phyloP scores from a whole-genome alignment of 2,113 vertebrate species.

The Suricata suricatta region DNA sequence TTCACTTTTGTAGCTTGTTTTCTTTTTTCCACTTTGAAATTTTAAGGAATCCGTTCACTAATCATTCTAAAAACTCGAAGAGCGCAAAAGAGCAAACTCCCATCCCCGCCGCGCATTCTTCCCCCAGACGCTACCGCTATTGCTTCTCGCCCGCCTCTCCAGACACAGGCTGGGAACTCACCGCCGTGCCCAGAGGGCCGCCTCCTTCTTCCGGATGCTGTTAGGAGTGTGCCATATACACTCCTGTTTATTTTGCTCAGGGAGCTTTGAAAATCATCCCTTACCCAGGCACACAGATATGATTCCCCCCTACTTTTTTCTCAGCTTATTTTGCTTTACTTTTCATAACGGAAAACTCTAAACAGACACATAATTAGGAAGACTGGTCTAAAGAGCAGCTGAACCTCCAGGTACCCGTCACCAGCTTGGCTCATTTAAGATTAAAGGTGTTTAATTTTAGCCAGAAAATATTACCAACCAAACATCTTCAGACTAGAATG shows the following conservation, averaged over 20 bases:
- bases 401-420: not conserved
- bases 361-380: not conserved
- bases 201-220: accelerated
- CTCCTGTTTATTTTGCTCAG: not conserved
- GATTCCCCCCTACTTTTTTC: not conserved
- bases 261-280: not conserved
- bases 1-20: accelerated
- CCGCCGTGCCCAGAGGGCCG: accelerated
- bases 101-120: not conserved
- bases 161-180: not conserved
- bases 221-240: accelerated
- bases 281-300: not conserved
- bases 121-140: not conserved
- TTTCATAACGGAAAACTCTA: not conserved
- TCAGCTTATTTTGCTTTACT: not conserved
- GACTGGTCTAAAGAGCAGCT: not conserved
- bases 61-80: not conserved
- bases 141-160: not conserved
- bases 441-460: constrained; percentile 26
- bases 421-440: not conserved
- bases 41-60: not conserved
- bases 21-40: not conserved
- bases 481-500: constrained; percentile 6
- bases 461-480: not conserved
- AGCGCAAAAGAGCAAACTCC: not conserved